These are phyloP conservation scores for Caloenas nicobarica DNA, from an alignment of 2,113 vertebrate species.

Conservation along the genomic window DNA sequence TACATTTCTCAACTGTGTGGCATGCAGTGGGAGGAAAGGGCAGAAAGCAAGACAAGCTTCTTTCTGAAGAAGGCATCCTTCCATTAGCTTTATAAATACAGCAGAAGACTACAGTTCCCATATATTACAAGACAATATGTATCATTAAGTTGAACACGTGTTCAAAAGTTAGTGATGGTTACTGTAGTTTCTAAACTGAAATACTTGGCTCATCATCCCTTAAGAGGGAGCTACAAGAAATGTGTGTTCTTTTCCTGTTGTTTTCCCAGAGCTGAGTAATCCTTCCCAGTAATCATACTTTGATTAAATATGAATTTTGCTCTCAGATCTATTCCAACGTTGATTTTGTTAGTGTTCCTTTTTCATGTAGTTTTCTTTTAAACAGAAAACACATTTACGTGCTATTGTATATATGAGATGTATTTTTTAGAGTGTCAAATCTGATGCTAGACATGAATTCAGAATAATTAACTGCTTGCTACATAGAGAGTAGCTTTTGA, in stretches of 20 bases:
- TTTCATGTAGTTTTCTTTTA: neutral
- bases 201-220: neutral
- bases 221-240: neutral
- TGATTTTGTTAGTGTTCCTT: neutral
- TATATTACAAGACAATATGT: neutral
- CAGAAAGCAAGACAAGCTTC: neutral
- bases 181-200: neutral
- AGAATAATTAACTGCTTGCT: constrained; percentile 26
- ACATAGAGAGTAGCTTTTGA: neutral
- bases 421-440: neutral
- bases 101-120: neutral
- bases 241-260: neutral
- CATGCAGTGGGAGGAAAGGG: neutral
- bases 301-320: neutral
- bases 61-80: neutral
- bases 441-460: neutral
- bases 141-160: neutral
- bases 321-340: neutral
- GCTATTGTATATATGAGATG: neutral
- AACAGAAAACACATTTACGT: neutral
- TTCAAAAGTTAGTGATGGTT: neutral
- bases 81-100: neutral
- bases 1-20: neutral
- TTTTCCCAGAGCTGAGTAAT: neutral
- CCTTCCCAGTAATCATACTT: neutral